A percentile compares a stretch with the other conserved stretches of the same genome.
These are phyloP conservation scores for Homarus americanus DNA, from an alignment of 1,140 invertebrate genomes.

Conservation along the genomic window DNA sequence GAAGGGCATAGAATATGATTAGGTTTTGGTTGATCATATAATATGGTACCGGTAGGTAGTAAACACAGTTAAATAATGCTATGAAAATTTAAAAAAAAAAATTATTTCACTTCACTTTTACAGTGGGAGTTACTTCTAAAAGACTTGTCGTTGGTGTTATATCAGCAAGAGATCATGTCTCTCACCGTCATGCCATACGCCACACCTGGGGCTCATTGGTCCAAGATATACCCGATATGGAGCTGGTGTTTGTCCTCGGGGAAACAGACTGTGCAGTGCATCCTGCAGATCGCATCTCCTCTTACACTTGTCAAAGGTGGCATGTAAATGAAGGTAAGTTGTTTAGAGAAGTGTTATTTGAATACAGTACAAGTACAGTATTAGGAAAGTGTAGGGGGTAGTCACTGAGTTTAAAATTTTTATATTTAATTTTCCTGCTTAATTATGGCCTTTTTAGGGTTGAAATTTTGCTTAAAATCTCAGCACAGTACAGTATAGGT, in stretches of 20 bases:
- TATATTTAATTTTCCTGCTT: no score
- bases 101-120: not conserved
- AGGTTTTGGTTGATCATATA: no score
- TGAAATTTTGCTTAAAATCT: no score
- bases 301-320: constrained; percentile 22
- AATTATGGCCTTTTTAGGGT: no score
- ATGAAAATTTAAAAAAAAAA: no score
- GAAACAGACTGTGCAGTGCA: constrained; percentile 41
- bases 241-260: constrained; percentile 38
- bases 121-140: not conserved
- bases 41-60: no score
- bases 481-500: no score
- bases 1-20: no score
- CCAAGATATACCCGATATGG: not conserved
- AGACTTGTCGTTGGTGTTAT: constrained; percentile 42
- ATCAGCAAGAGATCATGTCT: constrained; percentile 48
- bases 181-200: constrained; percentile 21
- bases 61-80: no score
- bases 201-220: constrained; percentile 43
- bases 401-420: not conserved
- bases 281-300: constrained; percentile 39
- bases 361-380: not conserved
- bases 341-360: not conserved
- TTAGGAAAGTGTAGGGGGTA: not conserved
- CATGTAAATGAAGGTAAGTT: not conserved